Evolutionary conservation across 2,888 invertebrate species (phyloP), one percentile per base, ranked within the genome.

Genomic region (Agonopterix arenella): DNA sequence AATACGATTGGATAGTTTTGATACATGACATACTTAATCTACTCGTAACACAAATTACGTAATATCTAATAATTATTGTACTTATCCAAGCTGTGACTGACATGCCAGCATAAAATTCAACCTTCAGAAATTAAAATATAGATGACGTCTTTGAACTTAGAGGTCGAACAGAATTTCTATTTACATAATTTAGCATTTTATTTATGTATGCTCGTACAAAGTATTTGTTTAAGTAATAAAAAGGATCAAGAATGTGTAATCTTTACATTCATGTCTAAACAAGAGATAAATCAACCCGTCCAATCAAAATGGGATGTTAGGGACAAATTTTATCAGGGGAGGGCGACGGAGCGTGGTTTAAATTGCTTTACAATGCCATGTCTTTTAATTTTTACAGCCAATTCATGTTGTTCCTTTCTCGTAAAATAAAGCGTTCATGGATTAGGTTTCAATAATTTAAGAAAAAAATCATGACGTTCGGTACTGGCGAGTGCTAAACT

Each of bases 291-390:
- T 88, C 88, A 84, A 79, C 75, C 73, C 75, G 79, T 82, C 83
- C 76, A 83, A 88, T 88, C 86, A 86, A 85, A 88, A 85, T 73
- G 80, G 84, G 80, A 81, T 84, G 86, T 84, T 74, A 74, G 77
- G 76, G 85, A 84, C 84, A 85, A 84, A 86, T 84, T 85, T 80
- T 75, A 76, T 75, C 72, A 64, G 64, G 79, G 79, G 82, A 77
- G 84, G 80, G 83, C 68, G 79, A 63, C 58, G 73, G 73, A 78
- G 75, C 79, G 74, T 82, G 83, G 76, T 81, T 80, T 82, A 76
- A 88, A 88, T 85, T 80, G 84, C 78, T 76, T 72, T 77, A 83
- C 81, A 83, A 80, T 80, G 79, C 69, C 63, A 69, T 76, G 68
- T 75, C 80, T 83, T 83, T 84, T 84, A 76, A 83, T 82, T 78